Base-by-base conservation (phyloP, 2,888 invertebrate genomes). In the Sphinx pinastri region DNA sequence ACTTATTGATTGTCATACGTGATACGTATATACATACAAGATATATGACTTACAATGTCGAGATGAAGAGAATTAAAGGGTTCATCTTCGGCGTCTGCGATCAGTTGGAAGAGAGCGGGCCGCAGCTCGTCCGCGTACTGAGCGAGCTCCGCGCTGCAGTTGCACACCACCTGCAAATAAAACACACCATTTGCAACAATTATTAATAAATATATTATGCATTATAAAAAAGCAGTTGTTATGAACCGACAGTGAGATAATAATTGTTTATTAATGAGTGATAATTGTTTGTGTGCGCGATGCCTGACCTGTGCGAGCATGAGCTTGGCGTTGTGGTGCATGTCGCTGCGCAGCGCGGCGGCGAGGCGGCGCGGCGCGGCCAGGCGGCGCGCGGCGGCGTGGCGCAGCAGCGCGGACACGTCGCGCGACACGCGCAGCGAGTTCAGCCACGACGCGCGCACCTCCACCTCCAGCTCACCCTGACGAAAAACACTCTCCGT, bases 21-120 rank as follows among this genome's bases (percentile, higher is more conserved):
- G 38, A 38, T 7, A 38, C 38, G 0, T 38, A 8, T 38, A 25
- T 13, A 11, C 3, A 16, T 38, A 12, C 10, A 8, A 45, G n/a
- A 47, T 14, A 16, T 52, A 51, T 12, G 25, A 85, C 89, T 87
- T 71, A 92, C 92, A 45, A 88, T 79, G 69, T 91, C 86, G 0
- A 88, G 63, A 68, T 92, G 92, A 0, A 92, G 76, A 10, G 86
- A 81, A 71, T 92, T 90, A 6, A 92, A 67, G 0, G 78, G 60
- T 1, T 14, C 12, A 0, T 58, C 71, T 0, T 58, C 19, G 0
- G 81, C 71, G 0, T 77, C 70, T 0, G 78, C 77, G 1, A 85
- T 68, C 0, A 89, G 72, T 0, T 75, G 76, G 16, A 91, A 77
- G 66, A 92, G 73, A 2, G 86, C 83, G 70, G 86, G 85, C 13